These are phyloP conservation scores for Eugnorisma glareosa DNA, from an alignment of 2,888 invertebrate species.

Conservation along the genomic window DNA sequence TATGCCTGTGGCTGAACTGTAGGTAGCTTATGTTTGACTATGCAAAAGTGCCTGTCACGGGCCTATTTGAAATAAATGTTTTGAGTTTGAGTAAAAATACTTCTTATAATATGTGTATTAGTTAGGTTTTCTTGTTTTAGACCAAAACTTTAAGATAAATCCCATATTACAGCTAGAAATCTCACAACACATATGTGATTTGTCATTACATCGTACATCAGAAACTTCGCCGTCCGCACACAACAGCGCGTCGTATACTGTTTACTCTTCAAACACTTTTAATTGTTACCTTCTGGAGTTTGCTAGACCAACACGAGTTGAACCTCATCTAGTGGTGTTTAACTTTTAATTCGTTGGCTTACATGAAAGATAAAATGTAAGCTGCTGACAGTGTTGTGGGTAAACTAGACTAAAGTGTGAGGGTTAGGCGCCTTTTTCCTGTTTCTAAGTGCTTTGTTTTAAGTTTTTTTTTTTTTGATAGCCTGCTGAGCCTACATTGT, in stretches of 20 bases:
- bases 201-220: constrained; percentile 55
- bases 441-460: neutral
- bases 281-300: constrained; percentile 61
- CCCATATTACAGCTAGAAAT: constrained; percentile 18
- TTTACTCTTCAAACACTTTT: constrained; percentile 64
- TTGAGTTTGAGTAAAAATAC: too few species aligned
- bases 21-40: too few species aligned
- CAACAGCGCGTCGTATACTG: constrained; percentile 54
- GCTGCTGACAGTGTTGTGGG: constrained; percentile 31
- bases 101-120: neutral
- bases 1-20: too few species aligned
- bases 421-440: neutral
- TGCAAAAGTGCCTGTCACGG: too few species aligned
- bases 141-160: constrained; percentile 1
- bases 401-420: constrained; percentile 5
- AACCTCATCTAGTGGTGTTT: constrained; percentile 38
- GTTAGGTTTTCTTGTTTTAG: neutral
- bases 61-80: too few species aligned
- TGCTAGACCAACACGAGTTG: constrained; percentile 47
- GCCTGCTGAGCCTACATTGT: too few species aligned
- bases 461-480: too few species aligned
- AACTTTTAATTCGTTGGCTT: constrained; percentile 55
- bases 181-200: constrained; percentile 38
- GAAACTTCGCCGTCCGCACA: constrained; percentile 56
- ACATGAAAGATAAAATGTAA: constrained; percentile 31